phyloP scores from a whole-genome alignment of 2,888 invertebrate species.

The Mesorhabditis spiculigera region DNA sequence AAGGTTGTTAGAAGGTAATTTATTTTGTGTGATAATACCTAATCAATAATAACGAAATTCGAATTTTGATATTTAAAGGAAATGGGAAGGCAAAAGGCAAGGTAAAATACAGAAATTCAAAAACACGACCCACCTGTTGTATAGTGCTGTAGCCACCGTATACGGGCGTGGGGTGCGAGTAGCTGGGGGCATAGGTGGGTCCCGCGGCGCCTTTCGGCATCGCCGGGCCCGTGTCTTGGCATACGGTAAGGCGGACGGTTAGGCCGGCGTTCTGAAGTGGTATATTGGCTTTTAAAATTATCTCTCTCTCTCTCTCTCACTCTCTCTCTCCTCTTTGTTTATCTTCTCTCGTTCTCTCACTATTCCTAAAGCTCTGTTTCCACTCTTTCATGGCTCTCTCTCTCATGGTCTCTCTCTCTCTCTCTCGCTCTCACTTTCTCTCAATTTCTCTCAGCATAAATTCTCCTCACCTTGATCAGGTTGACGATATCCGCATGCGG shows the following conservation, averaged over 20 bases:
- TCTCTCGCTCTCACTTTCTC: background rate
- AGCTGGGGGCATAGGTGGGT: background rate
- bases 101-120: no score
- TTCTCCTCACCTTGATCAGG: conserved; percentile 75
- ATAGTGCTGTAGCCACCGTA: background rate
- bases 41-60: no score
- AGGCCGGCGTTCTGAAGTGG: conserved; percentile 70
- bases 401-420: background rate
- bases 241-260: conserved; percentile 68
- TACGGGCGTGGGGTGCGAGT: background rate
- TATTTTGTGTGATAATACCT: no score
- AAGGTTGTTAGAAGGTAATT: no score
- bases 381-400: no score
- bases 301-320: background rate
- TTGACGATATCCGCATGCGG: conserved; percentile 95
- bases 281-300: background rate
- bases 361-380: no score
- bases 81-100: no score
- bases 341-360: no score
- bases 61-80: no score
- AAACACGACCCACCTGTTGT: background rate
- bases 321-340: no score
- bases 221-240: conserved; percentile 44
- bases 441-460: background rate
- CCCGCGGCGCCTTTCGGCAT: conserved; percentile 21